Evolutionary conservation across 2,113 vertebrate species (phyloP), one percentile per base, ranked within the genome.

Genomic region (Loxodonta africana): DNA sequence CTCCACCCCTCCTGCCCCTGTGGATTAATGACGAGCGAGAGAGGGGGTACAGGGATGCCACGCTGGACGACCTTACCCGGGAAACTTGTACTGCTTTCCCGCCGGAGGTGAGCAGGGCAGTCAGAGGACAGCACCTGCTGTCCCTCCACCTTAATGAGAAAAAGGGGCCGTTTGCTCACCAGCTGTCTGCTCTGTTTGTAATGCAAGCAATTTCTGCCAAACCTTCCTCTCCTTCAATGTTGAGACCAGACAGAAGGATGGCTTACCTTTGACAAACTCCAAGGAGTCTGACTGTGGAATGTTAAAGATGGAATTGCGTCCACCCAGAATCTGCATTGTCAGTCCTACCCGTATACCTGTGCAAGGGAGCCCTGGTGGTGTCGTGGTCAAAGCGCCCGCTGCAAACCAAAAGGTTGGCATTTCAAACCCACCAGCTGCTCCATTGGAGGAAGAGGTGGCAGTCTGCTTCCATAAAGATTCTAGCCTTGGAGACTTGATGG

Each of bases 1-100:
- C 95, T 97, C 96, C 91, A 96, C 92, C 92, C 53, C 14, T 87
- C 85, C 95, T 97, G 97, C 69, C 83, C 97, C 96, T 94, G 63
- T 93, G 85, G 96, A 96, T 98, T 98, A 98, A 98, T 98, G 98
- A 98, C 98, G 97, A 91, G 82, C 97, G 62, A 98, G 96, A 82
- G 71, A 94, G 93, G 97, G 97, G 97, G 53, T 90, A 94, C 93
- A 97, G 96, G 97, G 44, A 80, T 97, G 94, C 85, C 89, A 53
- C 85, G 90, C 80, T 65, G 78, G 96, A 94, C 94, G 98, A 97
- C 98, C 98, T 98, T 96, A 88, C 95, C 94, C 95, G 98, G 95
- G 98, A 97, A 98, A 95, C 97, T 91, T 85, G 85, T 91, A 97
- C 97, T 97, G 96, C 67, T 98, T 98, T 98, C 30, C 95, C 62